Percentiles rank a stretch among this genome's conserved stretches.
Evolutionary conservation across 2,797 vertebrate species (phyloP).

Genomic region (Mormyrus hasselquistii): DNA sequence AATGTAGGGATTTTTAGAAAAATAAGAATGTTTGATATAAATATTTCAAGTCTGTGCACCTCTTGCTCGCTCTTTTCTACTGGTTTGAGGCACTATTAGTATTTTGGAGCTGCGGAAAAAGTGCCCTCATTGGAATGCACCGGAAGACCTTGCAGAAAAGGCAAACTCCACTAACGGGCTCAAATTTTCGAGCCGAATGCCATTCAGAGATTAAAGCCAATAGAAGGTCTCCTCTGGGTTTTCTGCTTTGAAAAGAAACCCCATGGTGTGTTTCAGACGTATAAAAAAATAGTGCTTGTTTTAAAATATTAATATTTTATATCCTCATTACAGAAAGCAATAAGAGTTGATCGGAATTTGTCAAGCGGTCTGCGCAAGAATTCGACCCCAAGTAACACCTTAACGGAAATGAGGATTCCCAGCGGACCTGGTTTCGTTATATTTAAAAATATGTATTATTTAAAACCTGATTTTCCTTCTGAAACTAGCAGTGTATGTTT

Average conservation of each 20-base stretch:
- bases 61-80: constrained; percentile 49
- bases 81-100: constrained; percentile 70
- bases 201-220: constrained; percentile 69
- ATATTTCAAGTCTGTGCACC: constrained; percentile 43
- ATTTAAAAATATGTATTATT: background rate
- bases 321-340: constrained; percentile 69
- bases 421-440: background rate
- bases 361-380: constrained; percentile 23
- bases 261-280: constrained; percentile 66
- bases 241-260: constrained; percentile 74
- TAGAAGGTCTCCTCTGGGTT: constrained; percentile 69
- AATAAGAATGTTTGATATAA: constrained; percentile 53
- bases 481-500: background rate
- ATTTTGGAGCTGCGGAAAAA: constrained; percentile 68
- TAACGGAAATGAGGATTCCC: constrained; percentile 20
- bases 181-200: constrained; percentile 75
- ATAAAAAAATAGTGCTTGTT: constrained; percentile 72
- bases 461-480: background rate
- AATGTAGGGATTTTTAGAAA: constrained; percentile 31
- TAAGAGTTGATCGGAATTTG: constrained; percentile 65
- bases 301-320: constrained; percentile 79
- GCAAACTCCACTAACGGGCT: constrained; percentile 76
- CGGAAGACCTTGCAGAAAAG: constrained; percentile 65
- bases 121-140: constrained; percentile 73
- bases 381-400: constrained; percentile 34